Conservation (phyloP, 2,113 vertebrate species). For the Enhydra lutris region DNA sequence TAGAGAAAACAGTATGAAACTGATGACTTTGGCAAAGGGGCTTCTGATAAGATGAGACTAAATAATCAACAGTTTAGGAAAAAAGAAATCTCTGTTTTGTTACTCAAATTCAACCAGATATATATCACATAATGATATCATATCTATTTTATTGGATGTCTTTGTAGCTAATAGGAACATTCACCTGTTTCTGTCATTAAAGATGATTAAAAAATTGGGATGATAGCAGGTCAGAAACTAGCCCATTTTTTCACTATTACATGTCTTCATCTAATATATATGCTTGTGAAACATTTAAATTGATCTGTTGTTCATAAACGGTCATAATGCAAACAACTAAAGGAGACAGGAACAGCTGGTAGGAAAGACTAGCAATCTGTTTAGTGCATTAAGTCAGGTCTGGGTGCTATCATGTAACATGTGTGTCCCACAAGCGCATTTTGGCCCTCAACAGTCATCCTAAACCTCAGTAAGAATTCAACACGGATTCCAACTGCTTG, state of each 20-base stretch:
- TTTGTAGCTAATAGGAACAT: background rate
- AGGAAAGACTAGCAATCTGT: constrained; percentile 48
- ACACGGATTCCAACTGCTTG: constrained; percentile 76
- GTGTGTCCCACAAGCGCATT: constrained; percentile 67
- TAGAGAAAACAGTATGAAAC: background rate
- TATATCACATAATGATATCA: background rate
- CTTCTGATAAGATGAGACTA: background rate
- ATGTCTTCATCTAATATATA: constrained; percentile 36
- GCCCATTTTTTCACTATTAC: constrained; percentile 1
- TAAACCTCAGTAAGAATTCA: constrained; percentile 74
- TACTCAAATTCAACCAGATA: constrained; percentile 22
- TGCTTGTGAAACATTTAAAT: constrained; percentile 45
- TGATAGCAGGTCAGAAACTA: constrained; percentile 38
- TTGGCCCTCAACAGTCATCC: constrained; percentile 71
- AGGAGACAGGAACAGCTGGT: constrained; percentile 66
- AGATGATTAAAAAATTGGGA: constrained; percentile 16
- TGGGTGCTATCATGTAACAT: constrained; percentile 57
- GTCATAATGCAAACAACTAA: constrained; percentile 44
- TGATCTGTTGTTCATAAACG: constrained; percentile 51
- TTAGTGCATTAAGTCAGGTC: constrained; percentile 34
- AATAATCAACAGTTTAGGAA: background rate
- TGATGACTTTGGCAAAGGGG: background rate
- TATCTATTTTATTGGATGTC: background rate
- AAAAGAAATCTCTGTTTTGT: background rate
- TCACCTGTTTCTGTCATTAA: background rate